Base-by-base conservation (phyloP, 2,888 invertebrate genomes). In the Macrophya annulata region DNA sequence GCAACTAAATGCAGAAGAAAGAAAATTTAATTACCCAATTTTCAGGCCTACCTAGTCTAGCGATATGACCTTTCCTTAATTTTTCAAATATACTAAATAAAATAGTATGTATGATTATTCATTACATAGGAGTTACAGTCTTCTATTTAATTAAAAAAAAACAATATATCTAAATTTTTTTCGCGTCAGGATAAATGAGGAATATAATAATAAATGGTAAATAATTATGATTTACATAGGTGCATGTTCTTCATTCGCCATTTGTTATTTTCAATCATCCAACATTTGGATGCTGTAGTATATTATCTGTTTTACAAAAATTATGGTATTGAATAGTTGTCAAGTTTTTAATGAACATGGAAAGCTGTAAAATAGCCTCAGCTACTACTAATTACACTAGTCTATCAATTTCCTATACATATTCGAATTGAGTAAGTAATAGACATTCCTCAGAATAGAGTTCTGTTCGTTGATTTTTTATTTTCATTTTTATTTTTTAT, bases 1-100 rank as follows among this genome's bases (percentile, higher is more conserved):
- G 59, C n/a, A 10, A 48, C 40, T 51, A 59, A 79, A 55, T 1
- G 21, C 81, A 59, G 59, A 79, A 4, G 59, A n/a, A 40, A 51
- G 6, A n/a, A n/a, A n/a, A 51, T 51, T 17, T 25, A 51, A 77
- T 25, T 31, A 55, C 15, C 43, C 43, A 37, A 59, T 79, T 68
- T 81, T 55, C 81, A 81, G 81, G 81, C 81, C 62, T 81, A 77
- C 59, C 81, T 81, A 77, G 55, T 25, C 15, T 62, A 81, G 62
- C 59, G n/a, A 62, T 62, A 77, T 31, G 37, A 43, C 51, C 77
- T 51, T 77, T 77, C 37, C 48, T 17, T 31, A 51, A 55, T 25
- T 77, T 77, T 48, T 31, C 12, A 77, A 21, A 74, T 21, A 74
- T 21, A 40, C 37, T 71, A 71, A 15, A 40, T 8, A 21, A 45